These are phyloP conservation scores for Centropus bengalensis DNA, from an alignment of 2,113 vertebrate species.

Conservation along the genomic window DNA sequence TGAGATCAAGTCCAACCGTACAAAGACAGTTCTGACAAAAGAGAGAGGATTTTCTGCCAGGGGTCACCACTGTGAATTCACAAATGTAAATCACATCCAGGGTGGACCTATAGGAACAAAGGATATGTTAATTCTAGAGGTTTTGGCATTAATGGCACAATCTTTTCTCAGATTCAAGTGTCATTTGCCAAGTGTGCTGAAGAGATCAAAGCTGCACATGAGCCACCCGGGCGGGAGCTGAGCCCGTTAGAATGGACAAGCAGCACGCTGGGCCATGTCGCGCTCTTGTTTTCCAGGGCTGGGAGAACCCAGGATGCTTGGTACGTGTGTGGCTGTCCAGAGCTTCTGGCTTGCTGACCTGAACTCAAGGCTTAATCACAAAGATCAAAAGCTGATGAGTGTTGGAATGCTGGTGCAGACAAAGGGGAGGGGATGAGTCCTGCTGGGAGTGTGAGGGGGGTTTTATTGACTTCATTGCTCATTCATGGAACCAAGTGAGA, in stretches of 20 bases:
- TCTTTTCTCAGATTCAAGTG: slow-evolving; percentile 80
- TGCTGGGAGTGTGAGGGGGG: neutral
- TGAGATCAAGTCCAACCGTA: too few relatives aligned
- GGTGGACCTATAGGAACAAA: neutral
- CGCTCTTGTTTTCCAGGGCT: slow-evolving; percentile 81
- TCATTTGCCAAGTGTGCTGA: slow-evolving; percentile 86
- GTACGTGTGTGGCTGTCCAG: slow-evolving; percentile 59
- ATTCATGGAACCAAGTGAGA: neutral
- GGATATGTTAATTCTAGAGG: neutral
- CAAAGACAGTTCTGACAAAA: neutral
- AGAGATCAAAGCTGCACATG: slow-evolving; percentile 77
- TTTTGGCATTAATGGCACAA: neutral
- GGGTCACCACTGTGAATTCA: neutral
- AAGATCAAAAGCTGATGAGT: neutral
- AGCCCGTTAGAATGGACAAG: slow-evolving; percentile 66
- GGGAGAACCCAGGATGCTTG: slow-evolving; percentile 83
- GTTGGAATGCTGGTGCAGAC: neutral
- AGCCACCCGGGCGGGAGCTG: slow-evolving; percentile 8
- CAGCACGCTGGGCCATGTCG: slow-evolving; percentile 61
- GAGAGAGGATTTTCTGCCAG: neutral
- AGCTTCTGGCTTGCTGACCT: neutral
- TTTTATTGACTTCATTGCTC: neutral
- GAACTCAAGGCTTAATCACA: neutral
- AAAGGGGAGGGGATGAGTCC: neutral
- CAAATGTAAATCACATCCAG: neutral